phyloP scores from a whole-genome alignment of 2,113 vertebrate genomes.

The Rhinogobius similis region DNA sequence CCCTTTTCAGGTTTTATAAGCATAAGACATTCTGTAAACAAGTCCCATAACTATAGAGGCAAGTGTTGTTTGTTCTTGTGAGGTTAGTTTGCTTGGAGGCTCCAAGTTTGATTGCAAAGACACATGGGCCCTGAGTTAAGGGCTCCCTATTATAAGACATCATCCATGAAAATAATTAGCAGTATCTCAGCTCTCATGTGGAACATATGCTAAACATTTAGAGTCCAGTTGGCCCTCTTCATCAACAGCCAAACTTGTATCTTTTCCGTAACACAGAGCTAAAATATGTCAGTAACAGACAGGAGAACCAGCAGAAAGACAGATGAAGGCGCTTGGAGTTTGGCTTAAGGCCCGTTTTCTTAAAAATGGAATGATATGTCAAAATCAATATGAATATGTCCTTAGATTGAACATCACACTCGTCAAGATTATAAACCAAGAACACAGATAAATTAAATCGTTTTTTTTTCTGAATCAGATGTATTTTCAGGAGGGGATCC shows the following conservation, averaged over 20 bases:
- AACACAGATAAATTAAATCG: not conserved
- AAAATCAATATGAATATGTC: constrained; percentile 14
- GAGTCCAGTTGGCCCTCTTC: constrained; percentile 51
- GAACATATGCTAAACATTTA: constrained; percentile 77
- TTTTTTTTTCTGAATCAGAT: constrained; percentile 27
- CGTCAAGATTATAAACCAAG: not conserved
- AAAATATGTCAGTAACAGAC: constrained; percentile 55
- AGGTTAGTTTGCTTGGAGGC: constrained; percentile 54
- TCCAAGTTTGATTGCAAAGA: constrained; percentile 56
- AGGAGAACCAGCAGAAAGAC: constrained; percentile 55
- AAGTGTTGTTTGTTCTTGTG: constrained; percentile 16
- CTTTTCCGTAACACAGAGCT: constrained; percentile 26
- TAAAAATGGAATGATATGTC: not conserved
- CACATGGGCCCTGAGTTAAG: constrained; percentile 60
- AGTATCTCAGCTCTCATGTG: constrained; percentile 70
- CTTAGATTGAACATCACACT: not conserved
- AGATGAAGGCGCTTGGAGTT: constrained; percentile 31
- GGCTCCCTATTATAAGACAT: constrained; percentile 54
- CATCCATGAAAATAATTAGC: constrained; percentile 69
- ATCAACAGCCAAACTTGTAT: constrained; percentile 60
- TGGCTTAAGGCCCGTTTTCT: constrained; percentile 6
- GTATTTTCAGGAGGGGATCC: constrained; percentile 27
- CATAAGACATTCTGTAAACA: constrained; percentile 31
- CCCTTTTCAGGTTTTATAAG: constrained; percentile 38
- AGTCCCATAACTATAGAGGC: constrained; percentile 15